Base-by-base conservation (phyloP, 2,113 vertebrate genomes). In the Apaloderma vittatum region DNA sequence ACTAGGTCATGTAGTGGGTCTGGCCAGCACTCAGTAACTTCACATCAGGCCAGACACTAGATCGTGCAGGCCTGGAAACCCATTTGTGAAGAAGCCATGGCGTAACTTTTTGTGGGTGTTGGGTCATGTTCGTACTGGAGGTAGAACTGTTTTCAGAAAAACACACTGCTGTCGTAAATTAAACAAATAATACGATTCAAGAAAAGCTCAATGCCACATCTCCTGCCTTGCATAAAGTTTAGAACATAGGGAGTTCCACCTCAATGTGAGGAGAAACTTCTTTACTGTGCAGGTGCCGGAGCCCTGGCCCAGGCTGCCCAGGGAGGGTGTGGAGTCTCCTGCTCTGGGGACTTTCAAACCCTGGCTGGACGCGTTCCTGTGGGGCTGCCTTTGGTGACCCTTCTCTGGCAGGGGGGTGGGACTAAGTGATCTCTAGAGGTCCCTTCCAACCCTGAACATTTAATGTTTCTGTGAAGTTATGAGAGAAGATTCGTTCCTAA, bases 71-170 rank as follows among this genome's bases (percentile, higher is more conserved):
- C 48, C 36, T 81, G 73, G 61, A 55, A 73, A 11, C 27, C 27
- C 30, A 11, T 6, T 17, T 23, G 21, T 72, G 36, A 19, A 73
- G 62, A 58, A 32, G 7, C 17, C 0, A 6, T 15, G 8, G 4
- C 49, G 19, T 11, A 63, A 30, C 8, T 88, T 5, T 59, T 63
- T 30, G 0, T 11, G 30, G 4, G 3, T 49, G 30, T 2, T 79
- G 52, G 23, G 17, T 10, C 17, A 2, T 0, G 0, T n/a, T 78
- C n/a, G 55, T 54, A 19, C 24, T 78, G 34, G 49, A 34, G 9
- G 12, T 1, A 37, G 23, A 80, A 49, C 5, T 3, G 3, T 20
- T 57, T 72, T 48, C 16, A 65, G 71, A 49, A 66, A 52, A 87
- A 36, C 15, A 40, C 11, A 3, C 4, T 20, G 45, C 4, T 14